phyloP scores from a whole-genome alignment of 1,140 invertebrate genomes.

The Araneus ventricosus region DNA sequence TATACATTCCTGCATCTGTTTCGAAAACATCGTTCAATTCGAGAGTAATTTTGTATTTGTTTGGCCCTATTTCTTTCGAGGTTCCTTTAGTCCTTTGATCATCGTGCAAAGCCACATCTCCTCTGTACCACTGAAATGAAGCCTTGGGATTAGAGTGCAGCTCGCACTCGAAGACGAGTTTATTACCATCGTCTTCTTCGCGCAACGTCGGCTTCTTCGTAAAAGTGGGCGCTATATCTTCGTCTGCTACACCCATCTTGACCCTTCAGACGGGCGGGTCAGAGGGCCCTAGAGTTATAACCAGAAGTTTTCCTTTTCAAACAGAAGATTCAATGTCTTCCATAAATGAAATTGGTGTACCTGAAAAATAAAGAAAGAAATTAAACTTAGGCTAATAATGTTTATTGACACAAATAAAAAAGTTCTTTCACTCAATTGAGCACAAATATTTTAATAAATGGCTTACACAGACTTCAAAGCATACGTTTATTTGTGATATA shows the following conservation, averaged over 20 bases:
- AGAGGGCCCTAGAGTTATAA: neutral
- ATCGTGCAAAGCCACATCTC: constrained; percentile 81
- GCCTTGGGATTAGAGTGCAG: constrained; percentile 96
- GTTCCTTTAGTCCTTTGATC: constrained; percentile 89
- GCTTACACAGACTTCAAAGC: too few species aligned
- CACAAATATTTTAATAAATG: neutral
- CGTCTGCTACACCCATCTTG: constrained; percentile 69
- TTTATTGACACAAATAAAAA: too few species aligned
- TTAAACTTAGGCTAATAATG: too few species aligned
- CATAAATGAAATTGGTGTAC: neutral
- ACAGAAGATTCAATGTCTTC: neutral
- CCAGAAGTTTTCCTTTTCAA: neutral
- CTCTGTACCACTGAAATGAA: constrained; percentile 94
- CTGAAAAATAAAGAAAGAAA: neutral
- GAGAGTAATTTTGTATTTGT: constrained; percentile 93
- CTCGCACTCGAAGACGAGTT: constrained; percentile 96
- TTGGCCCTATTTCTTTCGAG: constrained; percentile 89
- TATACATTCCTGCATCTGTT: constrained; percentile 97
- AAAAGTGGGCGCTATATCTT: constrained; percentile 91
- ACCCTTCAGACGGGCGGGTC: constrained; percentile 20
- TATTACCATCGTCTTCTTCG: constrained; percentile 97
- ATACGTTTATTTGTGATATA: too few species aligned
- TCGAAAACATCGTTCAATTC: constrained; percentile 97
- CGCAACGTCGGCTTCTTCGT: constrained; percentile 97
- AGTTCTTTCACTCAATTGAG: neutral